Evolutionary conservation across 1,140 invertebrate genomes (phyloP).

Genomic region (Platyscapa corneri): DNA sequence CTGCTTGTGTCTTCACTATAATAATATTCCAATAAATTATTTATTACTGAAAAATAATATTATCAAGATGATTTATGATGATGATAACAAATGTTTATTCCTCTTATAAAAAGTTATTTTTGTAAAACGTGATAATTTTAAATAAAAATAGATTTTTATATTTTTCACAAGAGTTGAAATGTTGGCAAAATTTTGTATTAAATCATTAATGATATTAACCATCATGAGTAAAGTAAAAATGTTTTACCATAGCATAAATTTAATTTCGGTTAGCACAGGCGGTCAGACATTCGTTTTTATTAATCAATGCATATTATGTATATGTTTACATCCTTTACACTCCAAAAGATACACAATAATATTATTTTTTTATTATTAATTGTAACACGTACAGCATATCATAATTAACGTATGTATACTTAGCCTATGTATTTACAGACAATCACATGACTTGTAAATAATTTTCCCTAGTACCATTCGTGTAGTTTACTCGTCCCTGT

Average conservation of each 20-base stretch:
- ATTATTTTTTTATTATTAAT: conserved; percentile 63
- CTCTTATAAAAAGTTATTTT: neutral
- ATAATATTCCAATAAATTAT: neutral
- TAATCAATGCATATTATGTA: conserved; percentile 32
- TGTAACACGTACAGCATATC: conserved; percentile 74
- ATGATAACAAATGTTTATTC: neutral
- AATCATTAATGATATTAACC: neutral
- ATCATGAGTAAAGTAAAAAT: neutral
- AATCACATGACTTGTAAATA: conserved; percentile 75
- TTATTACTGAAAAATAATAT: neutral
- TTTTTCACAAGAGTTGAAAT: neutral
- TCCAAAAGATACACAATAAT: conserved; percentile 72
- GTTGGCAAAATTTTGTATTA: neutral
- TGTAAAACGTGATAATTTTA: neutral
- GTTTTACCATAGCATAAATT: neutral
- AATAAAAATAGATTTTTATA: neutral
- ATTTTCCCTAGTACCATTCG: conserved; percentile 67
- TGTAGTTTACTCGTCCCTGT: conserved; percentile 64
- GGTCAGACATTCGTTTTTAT: conserved; percentile 67
- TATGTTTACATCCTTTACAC: conserved; percentile 60
- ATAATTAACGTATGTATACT: conserved; percentile 72
- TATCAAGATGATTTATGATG: neutral
- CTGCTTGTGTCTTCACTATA: neutral
- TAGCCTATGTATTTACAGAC: conserved; percentile 73
- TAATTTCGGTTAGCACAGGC: conserved; percentile 69